Conservation (phyloP, 2,797 vertebrate genomes). For the Rhinogobio ventralis region DNA sequence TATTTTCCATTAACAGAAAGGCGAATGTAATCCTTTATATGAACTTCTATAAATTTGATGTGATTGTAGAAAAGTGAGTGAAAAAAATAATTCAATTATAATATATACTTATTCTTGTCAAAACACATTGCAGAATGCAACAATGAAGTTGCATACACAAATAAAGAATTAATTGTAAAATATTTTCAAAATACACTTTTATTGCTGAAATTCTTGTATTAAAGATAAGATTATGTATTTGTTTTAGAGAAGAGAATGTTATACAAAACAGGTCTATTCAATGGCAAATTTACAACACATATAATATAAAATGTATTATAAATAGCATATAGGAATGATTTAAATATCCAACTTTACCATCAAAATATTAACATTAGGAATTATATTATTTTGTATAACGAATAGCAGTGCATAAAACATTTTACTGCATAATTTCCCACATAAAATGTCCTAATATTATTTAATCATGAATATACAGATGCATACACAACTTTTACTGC, state of each 20-base stretch:
- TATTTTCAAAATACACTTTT: slow-evolving; percentile 21
- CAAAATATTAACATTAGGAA: neutral
- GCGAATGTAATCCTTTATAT: neutral
- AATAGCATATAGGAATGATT: slow-evolving; percentile 1
- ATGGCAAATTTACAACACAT: neutral
- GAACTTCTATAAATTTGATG: neutral
- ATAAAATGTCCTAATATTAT: neutral
- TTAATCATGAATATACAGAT: neutral
- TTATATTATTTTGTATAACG: slow-evolving; percentile 27
- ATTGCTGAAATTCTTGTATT: neutral
- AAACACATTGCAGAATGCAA: neutral
- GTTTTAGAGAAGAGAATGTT: neutral
- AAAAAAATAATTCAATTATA: neutral
- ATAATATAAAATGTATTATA: slow-evolving; percentile 2
- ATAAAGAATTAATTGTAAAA: neutral
- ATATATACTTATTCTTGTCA: neutral
- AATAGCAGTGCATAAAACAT: slow-evolving; percentile 4
- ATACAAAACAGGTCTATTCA: slow-evolving; percentile 8
- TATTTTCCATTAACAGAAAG: neutral
- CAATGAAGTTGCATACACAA: neutral
- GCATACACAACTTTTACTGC: neutral
- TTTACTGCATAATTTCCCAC: slow-evolving; percentile 3
- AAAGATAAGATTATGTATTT: neutral
- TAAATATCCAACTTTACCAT: slow-evolving; percentile 1
- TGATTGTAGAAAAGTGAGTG: neutral